Evolutionary conservation across 2,113 vertebrate genomes (phyloP).

Genomic region (Oophaga pumilio): DNA sequence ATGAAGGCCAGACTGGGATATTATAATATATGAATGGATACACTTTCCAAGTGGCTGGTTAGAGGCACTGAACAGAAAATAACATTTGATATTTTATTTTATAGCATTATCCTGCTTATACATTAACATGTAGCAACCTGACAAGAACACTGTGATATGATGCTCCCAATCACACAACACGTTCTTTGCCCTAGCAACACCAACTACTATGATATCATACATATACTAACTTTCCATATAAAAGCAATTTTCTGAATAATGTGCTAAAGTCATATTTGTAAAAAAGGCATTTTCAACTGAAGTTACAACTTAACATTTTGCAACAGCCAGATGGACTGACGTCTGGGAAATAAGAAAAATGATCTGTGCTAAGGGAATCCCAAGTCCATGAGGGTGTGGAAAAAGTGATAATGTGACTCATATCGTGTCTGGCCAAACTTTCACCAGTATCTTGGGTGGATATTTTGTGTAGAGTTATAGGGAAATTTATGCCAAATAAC

Average conservation of each 20-base stretch:
- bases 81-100: too few relatives aligned
- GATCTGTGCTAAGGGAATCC: conserved; percentile 32
- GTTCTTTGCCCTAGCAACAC: background rate
- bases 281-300: background rate
- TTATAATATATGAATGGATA: too few relatives aligned
- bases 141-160: background rate
- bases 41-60: too few relatives aligned
- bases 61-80: too few relatives aligned
- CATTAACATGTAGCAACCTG: background rate
- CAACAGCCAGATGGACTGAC: conserved; percentile 44
- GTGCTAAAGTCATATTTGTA: background rate
- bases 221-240: background rate
- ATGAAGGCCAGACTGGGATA: too few relatives aligned
- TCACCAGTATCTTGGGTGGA: conserved; percentile 49
- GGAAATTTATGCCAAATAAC: conserved; percentile 3
- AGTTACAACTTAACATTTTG: background rate
- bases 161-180: background rate
- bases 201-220: background rate
- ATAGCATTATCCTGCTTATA: background rate
- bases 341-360: conserved; percentile 47
- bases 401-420: conserved; percentile 38
- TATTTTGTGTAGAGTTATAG: background rate
- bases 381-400: conserved; percentile 30
- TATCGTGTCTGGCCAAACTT: conserved; percentile 36
- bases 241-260: background rate